phyloP scores from a whole-genome alignment of 2,113 vertebrate species.

The Pterophyllum scalare region DNA sequence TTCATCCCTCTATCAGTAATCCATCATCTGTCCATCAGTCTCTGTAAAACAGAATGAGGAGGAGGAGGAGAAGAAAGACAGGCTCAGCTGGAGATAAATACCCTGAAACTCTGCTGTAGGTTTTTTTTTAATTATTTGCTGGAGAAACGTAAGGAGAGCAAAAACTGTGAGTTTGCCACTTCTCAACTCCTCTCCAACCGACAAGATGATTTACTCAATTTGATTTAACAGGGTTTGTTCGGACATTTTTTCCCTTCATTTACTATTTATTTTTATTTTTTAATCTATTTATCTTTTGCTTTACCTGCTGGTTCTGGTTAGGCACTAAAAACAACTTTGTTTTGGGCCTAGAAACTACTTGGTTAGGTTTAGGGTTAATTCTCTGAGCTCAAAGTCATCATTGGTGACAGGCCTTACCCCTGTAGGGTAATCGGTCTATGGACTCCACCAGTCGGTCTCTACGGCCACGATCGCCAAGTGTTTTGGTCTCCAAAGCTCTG shows the following conservation, averaged over 20 bases:
- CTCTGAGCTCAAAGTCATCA: too few species aligned
- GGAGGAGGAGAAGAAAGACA: background rate
- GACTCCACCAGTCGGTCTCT: too few species aligned
- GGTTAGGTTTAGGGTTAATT: too few species aligned
- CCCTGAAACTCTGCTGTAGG: background rate
- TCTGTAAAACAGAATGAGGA: background rate
- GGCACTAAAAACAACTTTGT: too few species aligned
- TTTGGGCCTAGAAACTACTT: too few species aligned
- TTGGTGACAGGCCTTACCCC: too few species aligned
- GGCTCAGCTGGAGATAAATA: background rate
- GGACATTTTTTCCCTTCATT: background rate
- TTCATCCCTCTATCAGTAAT: conserved; percentile 47
- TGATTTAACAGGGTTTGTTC: background rate
- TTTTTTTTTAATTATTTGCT: background rate
- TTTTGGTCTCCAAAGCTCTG: background rate
- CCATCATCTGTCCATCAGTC: conserved; percentile 46
- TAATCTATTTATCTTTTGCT: too few species aligned
- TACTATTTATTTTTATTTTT: too few species aligned
- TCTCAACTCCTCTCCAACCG: background rate
- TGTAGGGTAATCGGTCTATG: too few species aligned
- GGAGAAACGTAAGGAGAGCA: background rate
- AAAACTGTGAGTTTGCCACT: background rate
- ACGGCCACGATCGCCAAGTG: too few species aligned
- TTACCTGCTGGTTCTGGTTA: too few species aligned
- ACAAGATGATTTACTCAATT: conserved; percentile 2